Evolutionary conservation across 2,113 vertebrate genomes (phyloP).

Genomic region (Phyllostomus hastatus): DNA sequence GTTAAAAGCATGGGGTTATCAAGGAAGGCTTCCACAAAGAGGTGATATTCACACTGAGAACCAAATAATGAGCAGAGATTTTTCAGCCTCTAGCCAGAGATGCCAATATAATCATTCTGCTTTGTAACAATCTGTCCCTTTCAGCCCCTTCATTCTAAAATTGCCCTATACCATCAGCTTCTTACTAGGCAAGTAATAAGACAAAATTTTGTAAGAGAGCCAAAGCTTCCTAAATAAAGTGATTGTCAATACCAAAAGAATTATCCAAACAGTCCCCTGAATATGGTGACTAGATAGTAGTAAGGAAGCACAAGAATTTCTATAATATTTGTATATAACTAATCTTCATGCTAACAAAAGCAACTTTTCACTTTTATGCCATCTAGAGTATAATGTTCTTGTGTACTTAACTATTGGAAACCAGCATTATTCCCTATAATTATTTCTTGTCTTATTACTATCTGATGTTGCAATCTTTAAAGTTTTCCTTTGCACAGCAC

Average conservation of each 20-base stretch:
- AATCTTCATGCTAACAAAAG: neutral
- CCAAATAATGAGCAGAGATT: neutral
- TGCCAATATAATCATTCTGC: neutral
- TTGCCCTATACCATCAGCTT: neutral
- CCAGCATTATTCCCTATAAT: neutral
- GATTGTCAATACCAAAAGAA: neutral
- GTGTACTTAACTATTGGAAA: neutral
- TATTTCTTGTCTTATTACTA: neutral
- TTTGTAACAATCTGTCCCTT: neutral
- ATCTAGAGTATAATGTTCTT: neutral
- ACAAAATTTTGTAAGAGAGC: neutral
- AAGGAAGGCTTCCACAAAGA: neutral
- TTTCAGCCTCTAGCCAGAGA: neutral
- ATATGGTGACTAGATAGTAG: neutral
- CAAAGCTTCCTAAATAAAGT: neutral
- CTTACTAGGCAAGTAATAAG: neutral
- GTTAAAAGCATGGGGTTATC: neutral
- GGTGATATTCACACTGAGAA: neutral
- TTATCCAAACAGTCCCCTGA: neutral
- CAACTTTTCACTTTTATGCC: neutral
- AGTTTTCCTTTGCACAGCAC: neutral
- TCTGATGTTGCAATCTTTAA: neutral
- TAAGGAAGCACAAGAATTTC: neutral
- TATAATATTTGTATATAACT: neutral
- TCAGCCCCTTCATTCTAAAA: neutral